Base-by-base conservation (phyloP, 2,113 vertebrate species). In the Callipepla californica region DNA sequence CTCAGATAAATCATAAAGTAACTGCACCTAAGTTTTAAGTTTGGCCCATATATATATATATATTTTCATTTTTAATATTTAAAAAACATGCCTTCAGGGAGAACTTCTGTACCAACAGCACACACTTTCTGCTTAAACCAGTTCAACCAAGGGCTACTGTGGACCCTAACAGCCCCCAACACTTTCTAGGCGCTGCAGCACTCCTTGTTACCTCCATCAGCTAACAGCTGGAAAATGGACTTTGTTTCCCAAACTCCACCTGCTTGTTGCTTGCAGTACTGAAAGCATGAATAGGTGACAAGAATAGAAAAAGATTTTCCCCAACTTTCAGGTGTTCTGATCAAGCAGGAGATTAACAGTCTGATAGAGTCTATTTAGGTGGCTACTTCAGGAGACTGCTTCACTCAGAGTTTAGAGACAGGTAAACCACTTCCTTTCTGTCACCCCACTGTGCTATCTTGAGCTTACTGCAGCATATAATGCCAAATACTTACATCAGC, bases 201-300 rank as follows among this genome's bases (percentile, higher is more conserved):
- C 61, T 59, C 32, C 17, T 57, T 13, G 40, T 57, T 47, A 61
- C 40, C 10, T 16, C 10, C 34, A 19, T 16, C 42, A 38, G 32
- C 25, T 75, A 74, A 13, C n/a, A 58, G 59, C 48, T 80, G 40
- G 13, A 13, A 28, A 67, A 34, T 18, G 34, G 25, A 88, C 68
- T 96, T 86, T 26, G 72, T 48, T 93, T 94, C 59, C 70, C 59
- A 59, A 51, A 73, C 67, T 84, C 90, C 63, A 94, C 80, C 87
- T 86, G 48, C 77, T 44, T 38, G 45, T 58, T 92, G 65, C 44
- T 89, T 67, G 57, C 65, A 1, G 4, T 13, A 25, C 51, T 6
- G 7, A 57, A 10, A 51, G 15, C 9, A n/a, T 2, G 3, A 63
- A 89, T 48, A 2, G 20, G 22, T 89, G 78, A 80, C n/a, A 94